These are phyloP conservation scores for Anthrax anthrax DNA, from an alignment of 2,888 invertebrate species.

Conservation along the genomic window DNA sequence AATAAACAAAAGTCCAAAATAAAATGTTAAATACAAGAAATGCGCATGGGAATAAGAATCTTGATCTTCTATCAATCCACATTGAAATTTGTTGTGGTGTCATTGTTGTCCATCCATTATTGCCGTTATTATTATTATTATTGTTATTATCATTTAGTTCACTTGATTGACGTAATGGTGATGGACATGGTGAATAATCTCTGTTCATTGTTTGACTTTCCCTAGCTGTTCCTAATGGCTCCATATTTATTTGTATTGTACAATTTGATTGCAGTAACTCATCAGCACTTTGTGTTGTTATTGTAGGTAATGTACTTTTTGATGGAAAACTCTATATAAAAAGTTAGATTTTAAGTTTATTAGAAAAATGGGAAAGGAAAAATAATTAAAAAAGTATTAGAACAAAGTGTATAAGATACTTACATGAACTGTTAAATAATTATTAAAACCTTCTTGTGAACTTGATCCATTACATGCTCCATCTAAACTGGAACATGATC, in stretches of 20 bases:
- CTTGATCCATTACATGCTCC: slow-evolving; percentile 30
- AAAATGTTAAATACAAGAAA: slow-evolving; percentile 67
- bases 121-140: slow-evolving; percentile 28
- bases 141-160: slow-evolving; percentile 9
- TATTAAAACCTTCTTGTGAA: slow-evolving; percentile 45
- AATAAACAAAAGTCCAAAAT: slow-evolving; percentile 65
- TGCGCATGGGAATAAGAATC: slow-evolving; percentile 60
- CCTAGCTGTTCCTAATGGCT: slow-evolving; percentile 14
- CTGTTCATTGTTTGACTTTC: slow-evolving; percentile 1
- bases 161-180: slow-evolving; percentile 7
- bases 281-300: slow-evolving; percentile 53
- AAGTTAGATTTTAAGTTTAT: not conserved
- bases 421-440: slow-evolving; percentile 63
- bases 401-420: slow-evolving; percentile 22
- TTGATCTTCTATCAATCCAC: slow-evolving; percentile 66
- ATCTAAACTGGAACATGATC: slow-evolving; percentile 58
- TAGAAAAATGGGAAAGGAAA: not conserved
- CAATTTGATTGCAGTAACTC: slow-evolving; percentile 34
- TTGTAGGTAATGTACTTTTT: slow-evolving; percentile 49
- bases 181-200: not conserved
- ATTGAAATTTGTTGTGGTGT: slow-evolving; percentile 78
- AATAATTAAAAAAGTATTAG: not conserved
- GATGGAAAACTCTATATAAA: slow-evolving; percentile 47
- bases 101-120: slow-evolving; percentile 59
- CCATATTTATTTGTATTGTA: slow-evolving; percentile 15